Conservation (phyloP, 2,888 invertebrate species). For the Rhingia rostrata region DNA sequence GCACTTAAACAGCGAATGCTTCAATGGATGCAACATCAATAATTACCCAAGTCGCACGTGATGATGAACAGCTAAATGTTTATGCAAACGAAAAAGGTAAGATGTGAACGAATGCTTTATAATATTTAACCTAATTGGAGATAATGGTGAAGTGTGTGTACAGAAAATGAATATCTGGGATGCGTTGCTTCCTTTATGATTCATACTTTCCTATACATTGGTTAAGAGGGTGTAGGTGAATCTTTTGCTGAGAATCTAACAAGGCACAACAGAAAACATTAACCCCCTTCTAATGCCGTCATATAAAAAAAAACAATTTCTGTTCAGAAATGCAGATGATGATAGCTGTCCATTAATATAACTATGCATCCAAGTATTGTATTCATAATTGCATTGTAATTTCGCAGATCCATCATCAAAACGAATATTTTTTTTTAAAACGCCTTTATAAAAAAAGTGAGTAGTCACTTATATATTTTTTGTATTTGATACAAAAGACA, state of each 20-base stretch:
- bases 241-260: constrained; percentile 14
- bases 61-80: constrained; percentile 97
- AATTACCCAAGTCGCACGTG: constrained; percentile 98
- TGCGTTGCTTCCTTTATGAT: constrained; percentile 39
- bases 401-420: too few relatives aligned
- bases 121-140: neutral
- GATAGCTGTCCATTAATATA: too few relatives aligned
- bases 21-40: constrained; percentile 99
- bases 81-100: constrained; percentile 96
- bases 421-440: too few relatives aligned
- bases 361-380: too few relatives aligned
- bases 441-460: too few relatives aligned
- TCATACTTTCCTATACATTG: constrained; percentile 41
- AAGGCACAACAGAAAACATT: too few relatives aligned
- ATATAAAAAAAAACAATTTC: neutral
- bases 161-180: too few relatives aligned
- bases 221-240: constrained; percentile 30
- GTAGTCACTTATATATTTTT: too few relatives aligned
- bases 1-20: constrained; percentile 84
- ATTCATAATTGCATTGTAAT: too few relatives aligned
- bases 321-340: neutral
- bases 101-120: constrained; percentile 21
- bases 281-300: too few relatives aligned
- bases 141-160: neutral
- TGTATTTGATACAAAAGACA: too few relatives aligned